Base-by-base conservation (phyloP, 2,797 vertebrate species). In the Glossophaga mutica region DNA sequence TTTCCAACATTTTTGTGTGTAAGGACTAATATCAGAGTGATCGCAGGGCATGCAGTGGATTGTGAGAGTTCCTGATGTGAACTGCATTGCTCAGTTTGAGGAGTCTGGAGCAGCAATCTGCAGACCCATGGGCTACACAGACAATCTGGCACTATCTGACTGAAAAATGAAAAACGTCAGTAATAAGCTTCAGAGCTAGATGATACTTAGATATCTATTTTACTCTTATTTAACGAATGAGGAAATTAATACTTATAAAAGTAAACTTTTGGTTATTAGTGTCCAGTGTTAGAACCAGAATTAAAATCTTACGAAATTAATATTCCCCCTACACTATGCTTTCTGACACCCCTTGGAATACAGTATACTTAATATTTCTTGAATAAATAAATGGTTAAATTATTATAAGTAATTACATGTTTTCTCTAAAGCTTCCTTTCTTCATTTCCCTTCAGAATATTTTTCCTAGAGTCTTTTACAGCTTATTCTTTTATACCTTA, bases 161-260 rank as follows among this genome's bases (percentile, higher is more conserved):
- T 92, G 88, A 94, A 85, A 96, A 94, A 91, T 81, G 76, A 93
- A 95, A 81, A 77, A 87, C 65, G 39, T 34, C 48, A 48, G 15
- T 93, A 71, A 92, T 82, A 48, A 94, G n/a, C 21, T 77, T 78
- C 57, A 78, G 37, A 77, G 62, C 39, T 88, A 16, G 55, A 57
- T 59, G 48, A 84, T 71, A 67, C 29, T 94, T 87, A 26, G 74
- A 73, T 73, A 74, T 78, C 52, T 91, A 34, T 85, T 95, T 96
- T 32, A 76, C 21, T 90, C 46, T 68, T 92, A 73, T 81, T 95
- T 97, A 92, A 82, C 21, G 90, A 73, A 55, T 92, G 71, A 89
- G 32, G 77, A 74, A 57, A 92, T 48, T 39, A 57, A 42, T 90
- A 37, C 32, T 94, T 11, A 57, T 68, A 79, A 55, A 92, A 52